These are phyloP conservation scores for Aphaenogaster ashmeadi DNA, from an alignment of 1,140 invertebrate genomes.

Conservation along the genomic window DNA sequence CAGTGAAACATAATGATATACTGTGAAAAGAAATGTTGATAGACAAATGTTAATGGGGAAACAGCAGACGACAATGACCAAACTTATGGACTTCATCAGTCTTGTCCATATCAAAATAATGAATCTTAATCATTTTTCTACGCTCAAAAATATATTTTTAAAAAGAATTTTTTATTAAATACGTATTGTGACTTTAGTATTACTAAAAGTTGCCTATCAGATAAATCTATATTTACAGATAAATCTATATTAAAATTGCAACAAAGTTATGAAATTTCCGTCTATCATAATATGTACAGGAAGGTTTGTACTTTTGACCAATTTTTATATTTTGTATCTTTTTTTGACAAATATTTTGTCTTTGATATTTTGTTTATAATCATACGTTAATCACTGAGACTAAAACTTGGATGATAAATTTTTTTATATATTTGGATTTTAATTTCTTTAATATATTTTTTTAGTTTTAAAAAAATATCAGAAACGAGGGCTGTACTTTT, in stretches of 20 bases:
- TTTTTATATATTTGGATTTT: not conserved
- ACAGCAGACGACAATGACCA: slow-evolving; percentile 2
- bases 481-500: not conserved
- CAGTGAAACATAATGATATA: not conserved
- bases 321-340: not conserved
- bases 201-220: not conserved
- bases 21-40: not conserved
- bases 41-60: slow-evolving; percentile 19
- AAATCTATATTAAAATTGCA: slow-evolving; percentile 4
- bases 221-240: not conserved
- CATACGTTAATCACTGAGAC: not conserved
- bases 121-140: slow-evolving; percentile 26
- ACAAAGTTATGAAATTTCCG: not conserved
- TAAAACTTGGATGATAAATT: not conserved
- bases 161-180: slow-evolving; percentile 11
- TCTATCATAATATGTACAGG: not conserved
- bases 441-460: not conserved
- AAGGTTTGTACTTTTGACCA: not conserved
- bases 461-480: not conserved
- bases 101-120: slow-evolving; percentile 32
- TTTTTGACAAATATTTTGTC: not conserved
- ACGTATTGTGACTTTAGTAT: not conserved
- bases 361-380: slow-evolving; percentile 12
- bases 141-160: slow-evolving; percentile 2
- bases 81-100: not conserved